A percentile compares a stretch with the other conserved stretches of the same genome.
Evolutionary conservation across 2,797 vertebrate species (phyloP).

Genomic region (Leuciscus waleckii): DNA sequence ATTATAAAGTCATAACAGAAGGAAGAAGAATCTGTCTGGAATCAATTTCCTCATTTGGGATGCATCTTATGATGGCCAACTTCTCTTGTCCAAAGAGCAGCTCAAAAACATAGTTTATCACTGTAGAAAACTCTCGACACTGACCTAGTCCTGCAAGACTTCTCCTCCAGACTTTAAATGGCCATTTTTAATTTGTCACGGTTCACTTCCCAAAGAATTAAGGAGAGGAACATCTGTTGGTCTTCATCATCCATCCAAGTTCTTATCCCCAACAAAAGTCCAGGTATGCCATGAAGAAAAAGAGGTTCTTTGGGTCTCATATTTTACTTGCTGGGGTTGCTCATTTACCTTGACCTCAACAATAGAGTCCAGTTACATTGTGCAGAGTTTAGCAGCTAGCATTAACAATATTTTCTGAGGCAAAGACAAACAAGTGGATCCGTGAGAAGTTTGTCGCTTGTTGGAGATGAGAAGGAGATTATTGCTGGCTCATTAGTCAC

Average conservation of each 20-base stretch:
- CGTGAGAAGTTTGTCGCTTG: neutral
- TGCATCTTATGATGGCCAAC: conserved; percentile 4
- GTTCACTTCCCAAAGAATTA: conserved; percentile 3
- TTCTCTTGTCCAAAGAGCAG: neutral
- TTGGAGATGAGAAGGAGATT: neutral
- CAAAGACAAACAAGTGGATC: neutral
- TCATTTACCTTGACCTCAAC: neutral
- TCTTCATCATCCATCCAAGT: conserved; percentile 15
- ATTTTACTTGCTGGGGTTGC: neutral
- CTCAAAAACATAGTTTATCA: neutral
- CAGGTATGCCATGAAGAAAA: conserved; percentile 16
- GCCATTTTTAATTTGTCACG: neutral
- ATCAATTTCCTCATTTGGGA: conserved; percentile 15
- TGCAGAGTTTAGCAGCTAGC: neutral
- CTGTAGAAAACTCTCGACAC: neutral
- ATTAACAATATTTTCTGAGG: neutral
- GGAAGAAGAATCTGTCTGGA: conserved; percentile 7
- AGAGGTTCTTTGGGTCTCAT: neutral
- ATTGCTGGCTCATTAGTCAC: neutral
- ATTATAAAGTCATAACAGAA: conserved; percentile 16
- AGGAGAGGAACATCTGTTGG: conserved; percentile 16
- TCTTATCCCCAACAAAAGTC: neutral
- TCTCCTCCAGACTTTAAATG: conserved; percentile 7
- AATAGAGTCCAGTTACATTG: neutral
- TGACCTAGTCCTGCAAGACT: conserved; percentile 13